phyloP scores from a whole-genome alignment of 2,113 vertebrate species.

The Gambusia holbrooki region DNA sequence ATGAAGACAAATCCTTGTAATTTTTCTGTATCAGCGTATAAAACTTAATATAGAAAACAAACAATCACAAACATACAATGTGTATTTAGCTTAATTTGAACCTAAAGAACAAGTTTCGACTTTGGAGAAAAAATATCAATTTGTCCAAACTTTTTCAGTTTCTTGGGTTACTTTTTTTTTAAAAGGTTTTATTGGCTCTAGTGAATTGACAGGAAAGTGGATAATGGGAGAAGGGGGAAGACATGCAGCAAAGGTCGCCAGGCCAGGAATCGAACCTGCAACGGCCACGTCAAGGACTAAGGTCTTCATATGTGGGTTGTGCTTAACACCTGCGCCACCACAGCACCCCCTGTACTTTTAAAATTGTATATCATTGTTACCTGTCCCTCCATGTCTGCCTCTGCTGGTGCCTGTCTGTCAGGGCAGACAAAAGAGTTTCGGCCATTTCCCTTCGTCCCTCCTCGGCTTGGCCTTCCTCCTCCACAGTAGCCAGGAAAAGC shows the following conservation, averaged over 20 bases:
- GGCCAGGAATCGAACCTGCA: too few relatives aligned
- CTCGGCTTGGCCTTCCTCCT: conserved; percentile 76
- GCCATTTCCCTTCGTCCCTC: conserved; percentile 84
- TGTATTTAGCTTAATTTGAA: neutral
- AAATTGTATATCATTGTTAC: conserved; percentile 69
- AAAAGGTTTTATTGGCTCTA: too few relatives aligned
- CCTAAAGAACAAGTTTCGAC: neutral
- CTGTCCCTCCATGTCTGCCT: conserved; percentile 91
- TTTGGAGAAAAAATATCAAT: neutral
- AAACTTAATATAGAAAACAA: neutral
- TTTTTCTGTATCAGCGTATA: neutral
- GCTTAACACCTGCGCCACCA: too few relatives aligned
- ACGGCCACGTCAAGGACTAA: too few relatives aligned
- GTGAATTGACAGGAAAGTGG: too few relatives aligned
- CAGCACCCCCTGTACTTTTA: too few relatives aligned
- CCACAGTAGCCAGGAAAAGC: conserved; percentile 78
- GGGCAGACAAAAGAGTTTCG: conserved; percentile 81
- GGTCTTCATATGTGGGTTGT: too few relatives aligned
- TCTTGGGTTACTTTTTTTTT: too few relatives aligned
- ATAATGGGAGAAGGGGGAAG: too few relatives aligned
- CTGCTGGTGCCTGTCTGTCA: conserved; percentile 88
- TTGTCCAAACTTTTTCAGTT: neutral
- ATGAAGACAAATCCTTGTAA: neutral
- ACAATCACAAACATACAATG: too few relatives aligned
- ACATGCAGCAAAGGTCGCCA: too few relatives aligned